Conservation (phyloP, 2,113 vertebrate genomes). For the Calidris pygmaea region DNA sequence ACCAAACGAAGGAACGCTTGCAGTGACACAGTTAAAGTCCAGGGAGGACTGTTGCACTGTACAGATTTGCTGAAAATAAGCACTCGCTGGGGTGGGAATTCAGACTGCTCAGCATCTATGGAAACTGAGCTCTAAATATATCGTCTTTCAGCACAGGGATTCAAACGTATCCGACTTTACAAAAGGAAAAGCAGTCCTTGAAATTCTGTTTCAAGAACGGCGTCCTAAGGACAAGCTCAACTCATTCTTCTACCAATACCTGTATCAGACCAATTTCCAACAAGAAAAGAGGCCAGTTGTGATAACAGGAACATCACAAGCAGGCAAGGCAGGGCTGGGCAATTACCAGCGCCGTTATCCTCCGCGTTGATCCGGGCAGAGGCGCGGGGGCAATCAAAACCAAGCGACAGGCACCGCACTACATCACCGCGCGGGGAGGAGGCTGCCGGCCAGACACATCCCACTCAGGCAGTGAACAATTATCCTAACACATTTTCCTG, state of each 20-base stretch:
- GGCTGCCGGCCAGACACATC: neutral
- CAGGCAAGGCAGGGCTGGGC: neutral
- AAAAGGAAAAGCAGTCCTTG: neutral
- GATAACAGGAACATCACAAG: neutral
- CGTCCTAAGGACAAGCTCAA: neutral
- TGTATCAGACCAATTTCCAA: neutral
- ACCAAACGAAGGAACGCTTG: neutral
- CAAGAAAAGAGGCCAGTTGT: neutral
- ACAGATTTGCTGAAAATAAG: neutral
- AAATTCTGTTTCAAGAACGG: neutral
- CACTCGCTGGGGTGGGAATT: slow-evolving; percentile 7
- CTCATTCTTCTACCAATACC: neutral
- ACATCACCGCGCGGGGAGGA: neutral
- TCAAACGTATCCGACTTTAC: neutral
- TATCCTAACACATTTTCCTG: neutral
- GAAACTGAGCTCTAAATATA: slow-evolving; percentile 11
- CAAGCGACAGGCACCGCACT: accelerated
- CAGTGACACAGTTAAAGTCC: neutral
- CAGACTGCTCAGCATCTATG: neutral
- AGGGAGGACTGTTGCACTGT: neutral
- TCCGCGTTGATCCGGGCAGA: neutral
- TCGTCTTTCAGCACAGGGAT: neutral
- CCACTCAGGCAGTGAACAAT: neutral
- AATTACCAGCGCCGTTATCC: neutral
- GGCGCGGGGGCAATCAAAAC: neutral